phyloP scores from a whole-genome alignment of 2,888 invertebrate genomes.

The Drosophila pegasa region DNA sequence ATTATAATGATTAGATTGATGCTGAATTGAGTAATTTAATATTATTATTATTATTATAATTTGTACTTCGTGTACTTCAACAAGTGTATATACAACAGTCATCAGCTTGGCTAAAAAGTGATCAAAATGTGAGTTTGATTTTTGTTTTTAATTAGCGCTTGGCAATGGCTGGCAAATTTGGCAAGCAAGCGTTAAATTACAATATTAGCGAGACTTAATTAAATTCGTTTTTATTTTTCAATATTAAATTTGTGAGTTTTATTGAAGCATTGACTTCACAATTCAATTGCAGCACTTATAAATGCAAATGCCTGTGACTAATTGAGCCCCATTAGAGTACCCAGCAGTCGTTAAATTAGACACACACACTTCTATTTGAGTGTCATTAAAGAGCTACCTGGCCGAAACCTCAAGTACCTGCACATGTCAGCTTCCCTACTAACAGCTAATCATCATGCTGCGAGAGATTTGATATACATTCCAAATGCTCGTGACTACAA shows the following conservation, averaged over 20 bases:
- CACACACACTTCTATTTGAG: neutral
- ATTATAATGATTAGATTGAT: neutral
- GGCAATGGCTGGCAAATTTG: conserved; percentile 40
- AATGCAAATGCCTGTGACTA: neutral
- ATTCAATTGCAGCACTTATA: neutral
- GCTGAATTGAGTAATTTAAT: neutral
- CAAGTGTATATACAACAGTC: conserved; percentile 7
- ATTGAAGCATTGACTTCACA: neutral
- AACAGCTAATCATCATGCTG: conserved; percentile 21
- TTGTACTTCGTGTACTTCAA: too few relatives aligned
- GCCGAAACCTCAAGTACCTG: conserved; percentile 1
- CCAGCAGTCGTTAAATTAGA: conserved; percentile 2
- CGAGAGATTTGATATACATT: conserved; percentile 14
- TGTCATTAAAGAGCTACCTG: neutral
- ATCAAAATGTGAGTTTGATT: conserved; percentile 29
- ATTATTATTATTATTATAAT: neutral
- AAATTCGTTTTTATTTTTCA: neutral
- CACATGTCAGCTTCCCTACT: conserved; percentile 10
- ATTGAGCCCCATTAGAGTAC: conserved; percentile 14
- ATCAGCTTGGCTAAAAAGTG: conserved; percentile 9
- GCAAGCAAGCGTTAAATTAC: conserved; percentile 37
- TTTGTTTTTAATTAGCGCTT: conserved; percentile 63
- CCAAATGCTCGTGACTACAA: conserved; percentile 23
- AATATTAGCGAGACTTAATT: conserved; percentile 31
- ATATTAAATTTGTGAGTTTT: neutral